Evolutionary conservation across 1,140 invertebrate species (phyloP).

Genomic region (Brevipalpus yothersi): DNA sequence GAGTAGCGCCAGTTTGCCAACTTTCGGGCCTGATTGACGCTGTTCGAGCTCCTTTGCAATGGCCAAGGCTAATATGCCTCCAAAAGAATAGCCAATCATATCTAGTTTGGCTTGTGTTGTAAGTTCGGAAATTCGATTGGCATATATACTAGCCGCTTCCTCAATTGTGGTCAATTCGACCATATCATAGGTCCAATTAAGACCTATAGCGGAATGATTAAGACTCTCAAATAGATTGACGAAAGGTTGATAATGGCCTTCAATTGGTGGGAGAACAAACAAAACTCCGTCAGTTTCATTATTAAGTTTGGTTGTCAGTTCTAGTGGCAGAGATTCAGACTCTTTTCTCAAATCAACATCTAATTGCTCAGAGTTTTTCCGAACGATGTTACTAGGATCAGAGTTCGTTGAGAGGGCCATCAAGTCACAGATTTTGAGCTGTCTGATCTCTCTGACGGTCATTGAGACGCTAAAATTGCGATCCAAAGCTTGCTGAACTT

Average conservation of each 20-base stretch:
- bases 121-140: neutral
- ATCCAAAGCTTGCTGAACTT: conserved; percentile 40
- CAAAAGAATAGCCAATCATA: conserved; percentile 79
- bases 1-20: conserved; percentile 54
- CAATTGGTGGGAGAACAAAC: conserved; percentile 8
- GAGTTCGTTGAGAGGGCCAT: conserved; percentile 22
- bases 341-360: neutral
- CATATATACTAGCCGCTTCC: neutral
- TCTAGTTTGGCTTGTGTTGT: conserved; percentile 28
- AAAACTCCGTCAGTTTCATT: neutral
- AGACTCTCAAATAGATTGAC: conserved; percentile 33
- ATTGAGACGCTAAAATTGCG: conserved; percentile 8
- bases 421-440: conserved; percentile 2
- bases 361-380: neutral
- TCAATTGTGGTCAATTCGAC: neutral
- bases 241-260: conserved; percentile 23
- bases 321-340: neutral
- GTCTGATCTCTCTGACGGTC: conserved; percentile 5
- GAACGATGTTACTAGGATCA: neutral
- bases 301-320: neutral
- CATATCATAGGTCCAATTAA: neutral
- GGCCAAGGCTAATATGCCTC: conserved; percentile 69
- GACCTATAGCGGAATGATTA: neutral
- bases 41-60: conserved; percentile 56
- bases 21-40: conserved; percentile 44